Evolutionary conservation across 2,888 invertebrate species (phyloP), one percentile per base, ranked within the genome.

Genomic region (Tillus elongatus): DNA sequence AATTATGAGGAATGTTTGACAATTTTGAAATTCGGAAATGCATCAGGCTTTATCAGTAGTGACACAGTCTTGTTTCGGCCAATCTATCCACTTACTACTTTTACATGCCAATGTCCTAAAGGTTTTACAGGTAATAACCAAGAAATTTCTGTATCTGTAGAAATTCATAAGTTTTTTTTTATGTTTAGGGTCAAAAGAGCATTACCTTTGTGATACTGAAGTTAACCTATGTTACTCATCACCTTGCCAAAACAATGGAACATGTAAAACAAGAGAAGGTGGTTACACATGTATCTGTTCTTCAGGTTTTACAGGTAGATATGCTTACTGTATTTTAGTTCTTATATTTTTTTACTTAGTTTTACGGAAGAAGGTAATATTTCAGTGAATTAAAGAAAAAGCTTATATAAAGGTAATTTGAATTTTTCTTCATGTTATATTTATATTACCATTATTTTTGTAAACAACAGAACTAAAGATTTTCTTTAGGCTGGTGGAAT

Each of bases 141-240:
- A 8, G 6, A 8, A 28, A 13, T 36, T 19, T 31, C 26, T 29
- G 13, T 29, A 31, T 19, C 24, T 6, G n/a, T 19, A 9, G 11
- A 13, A 30, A 40, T 40, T 12, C 12, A 30, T 13, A 38, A n/a
- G n/a, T n/a, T n/a, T n/a, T n/a, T 26, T 41, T 14, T 33, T 37
- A 36, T 36, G 47, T 47, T 35, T 57, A 76, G 90, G 92, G 2
- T 84, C 87, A 41, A 75, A 79, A 45, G 88, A 89, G 51, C 87
- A 90, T 58, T 92, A 91, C 60, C 72, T 92, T 51, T 97, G 96
- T 58, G 95, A 96, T 57, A 89, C 89, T 0, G 96, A 96, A 64
- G 91, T 97, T 2, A 92, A 97, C 64, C 70, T 96, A 1, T 97
- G 96, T 60, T 96, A 95, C 61, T 96, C 95, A 1, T 88, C 87